phyloP scores from a whole-genome alignment of 2,113 vertebrate species.

The Scomber colias region DNA sequence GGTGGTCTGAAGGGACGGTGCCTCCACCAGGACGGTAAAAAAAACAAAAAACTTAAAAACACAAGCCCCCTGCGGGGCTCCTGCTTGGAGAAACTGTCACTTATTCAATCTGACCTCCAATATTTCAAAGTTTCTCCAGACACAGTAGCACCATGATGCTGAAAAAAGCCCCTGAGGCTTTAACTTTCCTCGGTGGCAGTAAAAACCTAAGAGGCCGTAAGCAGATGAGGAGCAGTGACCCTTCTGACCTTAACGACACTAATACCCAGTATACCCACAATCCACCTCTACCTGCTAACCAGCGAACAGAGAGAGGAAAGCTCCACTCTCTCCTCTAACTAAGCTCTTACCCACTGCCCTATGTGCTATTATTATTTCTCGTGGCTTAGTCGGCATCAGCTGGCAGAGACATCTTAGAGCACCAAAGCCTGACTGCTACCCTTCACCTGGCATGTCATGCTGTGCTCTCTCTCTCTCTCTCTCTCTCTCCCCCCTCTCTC shows the following conservation, averaged over 20 bases:
- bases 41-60: constrained; percentile 19
- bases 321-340: constrained; percentile 47
- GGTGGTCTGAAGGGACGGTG: constrained; percentile 61
- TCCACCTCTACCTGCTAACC: constrained; percentile 68
- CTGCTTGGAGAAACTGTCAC: constrained; percentile 23
- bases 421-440: constrained; percentile 66
- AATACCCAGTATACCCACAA: constrained; percentile 60
- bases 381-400: constrained; percentile 70
- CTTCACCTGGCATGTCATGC: constrained; percentile 72
- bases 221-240: constrained; percentile 49
- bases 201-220: constrained; percentile 44
- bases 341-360: constrained; percentile 62
- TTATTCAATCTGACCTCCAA: constrained; percentile 19
- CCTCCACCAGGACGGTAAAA: constrained; percentile 32
- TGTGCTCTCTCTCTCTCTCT: constrained; percentile 37
- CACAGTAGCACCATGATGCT: background rate
- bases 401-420: constrained; percentile 68
- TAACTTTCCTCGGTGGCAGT: constrained; percentile 38
- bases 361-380: constrained; percentile 70
- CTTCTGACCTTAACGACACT: constrained; percentile 58
- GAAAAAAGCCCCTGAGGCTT: constrained; percentile 31
- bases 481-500: constrained; percentile 13
- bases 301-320: constrained; percentile 39
- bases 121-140: constrained; percentile 4
- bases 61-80: constrained; percentile 3